Base-by-base conservation (phyloP, 2,113 vertebrate genomes). In the Nyctibius bracteatus region DNA sequence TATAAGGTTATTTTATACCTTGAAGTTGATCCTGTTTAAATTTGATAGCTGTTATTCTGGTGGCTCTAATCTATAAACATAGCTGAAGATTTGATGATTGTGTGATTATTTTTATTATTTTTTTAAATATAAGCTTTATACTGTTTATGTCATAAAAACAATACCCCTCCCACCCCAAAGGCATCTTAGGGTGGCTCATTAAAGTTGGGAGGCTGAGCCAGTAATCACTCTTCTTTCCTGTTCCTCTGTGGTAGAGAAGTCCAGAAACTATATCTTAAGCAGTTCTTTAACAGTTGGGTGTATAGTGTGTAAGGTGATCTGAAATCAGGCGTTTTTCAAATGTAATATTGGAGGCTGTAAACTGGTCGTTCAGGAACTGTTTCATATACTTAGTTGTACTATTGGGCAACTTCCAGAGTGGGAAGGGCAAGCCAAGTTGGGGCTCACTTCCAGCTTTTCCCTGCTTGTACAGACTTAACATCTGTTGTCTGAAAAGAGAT, bases 1-100 rank as follows among this genome's bases (percentile, higher is more conserved):
- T 99, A 99, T 97, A 98, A 99, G 98, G 99, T 99, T 96, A 66
- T 83, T 96, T 41, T 81, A 46, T 82, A 28, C 16, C 16, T 90
- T 93, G 41, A 88, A 55, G 19, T 37, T 78, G 46, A 25, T 80
- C 46, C 33, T 63, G 27, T 75, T 82, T 79, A 23, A 67, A 51
- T 75, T 85, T 83, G 86, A 51, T 91, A 55, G 19, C 37, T 12
- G 4, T 62, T 4, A 4, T 85, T 77, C 33, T 83, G 12, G 19
- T 88, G 46, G 12, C 55, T 86, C 7, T 51, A 78, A 71, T 83
- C 58, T 4, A 7, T 21, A 61, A 47, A 41, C 2, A 18, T 12
- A 55, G 24, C 14, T 92, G 75, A 77, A 90, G 35, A 62, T 44
- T 52, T 62, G 46, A 63, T 78, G 27, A n/a, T 30, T 57, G 16